Evolutionary conservation across 2,113 vertebrate genomes (phyloP).

Genomic region (Turnix velox): DNA sequence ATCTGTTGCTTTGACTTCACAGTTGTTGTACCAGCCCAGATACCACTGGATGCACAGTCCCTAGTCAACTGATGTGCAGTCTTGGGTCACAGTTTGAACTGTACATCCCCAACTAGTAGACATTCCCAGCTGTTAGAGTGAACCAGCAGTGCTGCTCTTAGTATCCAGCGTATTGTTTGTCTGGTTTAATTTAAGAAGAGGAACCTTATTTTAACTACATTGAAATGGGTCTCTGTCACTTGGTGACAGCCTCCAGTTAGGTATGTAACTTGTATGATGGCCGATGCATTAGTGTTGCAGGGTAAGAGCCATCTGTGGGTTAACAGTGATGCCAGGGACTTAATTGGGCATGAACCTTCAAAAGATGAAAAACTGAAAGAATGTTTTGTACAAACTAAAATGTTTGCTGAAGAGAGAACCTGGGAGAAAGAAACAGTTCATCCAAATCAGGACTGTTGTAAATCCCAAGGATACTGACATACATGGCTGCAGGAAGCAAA

Average conservation of each 20-base stretch:
- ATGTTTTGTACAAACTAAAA: conserved; percentile 27
- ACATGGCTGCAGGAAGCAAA: neutral
- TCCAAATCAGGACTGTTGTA: neutral
- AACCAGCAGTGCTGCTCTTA: neutral
- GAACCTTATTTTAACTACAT: neutral
- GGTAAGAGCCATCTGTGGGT: conserved; percentile 15
- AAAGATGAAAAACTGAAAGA: conserved; percentile 46
- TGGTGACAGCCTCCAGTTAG: neutral
- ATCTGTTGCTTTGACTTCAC: neutral
- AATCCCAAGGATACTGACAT: neutral
- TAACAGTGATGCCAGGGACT: conserved; percentile 5
- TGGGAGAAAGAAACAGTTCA: neutral
- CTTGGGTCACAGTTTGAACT: neutral
- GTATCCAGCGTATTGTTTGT: neutral
- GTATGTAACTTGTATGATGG: neutral
- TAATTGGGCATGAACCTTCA: conserved; percentile 41
- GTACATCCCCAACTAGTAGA: neutral
- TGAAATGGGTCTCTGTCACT: neutral
- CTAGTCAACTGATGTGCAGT: neutral
- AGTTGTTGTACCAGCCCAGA: neutral
- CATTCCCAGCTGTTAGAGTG: neutral
- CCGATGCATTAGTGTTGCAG: neutral
- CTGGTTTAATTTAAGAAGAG: neutral
- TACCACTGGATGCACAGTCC: neutral
- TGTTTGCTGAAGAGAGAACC: neutral